Evolutionary conservation across 2,113 vertebrate genomes (phyloP).

Genomic region (Gymnorhina tibicen): DNA sequence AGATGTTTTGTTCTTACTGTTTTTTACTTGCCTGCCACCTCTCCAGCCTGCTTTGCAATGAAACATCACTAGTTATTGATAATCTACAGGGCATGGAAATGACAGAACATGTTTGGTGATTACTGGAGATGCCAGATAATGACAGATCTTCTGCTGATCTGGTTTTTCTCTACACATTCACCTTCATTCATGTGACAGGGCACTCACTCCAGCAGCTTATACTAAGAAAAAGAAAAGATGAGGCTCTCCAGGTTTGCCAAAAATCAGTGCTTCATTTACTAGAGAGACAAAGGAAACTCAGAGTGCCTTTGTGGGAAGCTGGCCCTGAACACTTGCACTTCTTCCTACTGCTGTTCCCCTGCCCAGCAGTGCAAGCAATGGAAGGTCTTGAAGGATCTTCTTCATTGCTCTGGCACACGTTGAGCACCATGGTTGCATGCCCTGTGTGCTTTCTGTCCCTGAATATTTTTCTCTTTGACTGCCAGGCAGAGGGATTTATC

Average conservation of each 20-base stretch:
- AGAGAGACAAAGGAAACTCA: not conserved
- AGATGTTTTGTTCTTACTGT: not conserved
- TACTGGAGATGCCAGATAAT: not conserved
- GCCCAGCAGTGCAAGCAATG: not conserved
- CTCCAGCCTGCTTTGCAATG: not conserved
- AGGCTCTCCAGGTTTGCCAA: not conserved
- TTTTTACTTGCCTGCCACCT: not conserved
- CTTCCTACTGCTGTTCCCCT: not conserved
- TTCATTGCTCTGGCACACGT: not conserved
- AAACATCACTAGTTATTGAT: not conserved
- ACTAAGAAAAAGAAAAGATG: not conserved
- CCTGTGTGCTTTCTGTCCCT: not conserved
- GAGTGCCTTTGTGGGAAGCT: not conserved
- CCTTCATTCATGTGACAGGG: not conserved
- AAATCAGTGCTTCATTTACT: not conserved
- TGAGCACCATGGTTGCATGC: not conserved
- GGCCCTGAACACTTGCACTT: not conserved
- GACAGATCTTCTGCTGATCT: not conserved
- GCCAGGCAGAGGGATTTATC: not conserved
- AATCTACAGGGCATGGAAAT: not conserved
- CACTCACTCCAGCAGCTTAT: not conserved
- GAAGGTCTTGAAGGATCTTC: not conserved
- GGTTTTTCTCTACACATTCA: not conserved
- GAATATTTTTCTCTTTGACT: not conserved
- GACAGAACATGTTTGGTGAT: not conserved